These are phyloP conservation scores for Gymnoscelis rufifasciata DNA, from an alignment of 2,888 invertebrate species.

Conservation along the genomic window DNA sequence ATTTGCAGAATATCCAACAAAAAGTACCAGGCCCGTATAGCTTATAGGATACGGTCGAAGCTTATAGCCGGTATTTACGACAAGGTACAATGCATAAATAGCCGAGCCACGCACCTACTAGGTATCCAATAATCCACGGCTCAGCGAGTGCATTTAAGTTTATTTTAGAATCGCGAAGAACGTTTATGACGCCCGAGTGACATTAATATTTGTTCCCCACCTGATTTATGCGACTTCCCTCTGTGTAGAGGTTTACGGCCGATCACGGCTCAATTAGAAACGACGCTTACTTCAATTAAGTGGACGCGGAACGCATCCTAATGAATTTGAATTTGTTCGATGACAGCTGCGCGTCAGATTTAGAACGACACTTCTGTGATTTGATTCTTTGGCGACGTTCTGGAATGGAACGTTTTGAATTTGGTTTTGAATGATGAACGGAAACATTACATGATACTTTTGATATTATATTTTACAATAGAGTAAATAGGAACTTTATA, in stretches of 20 bases:
- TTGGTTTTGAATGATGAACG: neutral
- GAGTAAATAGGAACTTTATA: too few relatives aligned
- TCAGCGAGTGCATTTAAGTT: slow-evolving; percentile 3
- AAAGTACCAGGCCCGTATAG: neutral
- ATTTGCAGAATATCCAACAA: neutral
- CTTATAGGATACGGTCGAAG: neutral
- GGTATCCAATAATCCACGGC: neutral
- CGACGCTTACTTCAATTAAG: slow-evolving; percentile 9
- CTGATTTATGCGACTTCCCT: slow-evolving; percentile 57
- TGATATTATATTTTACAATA: too few relatives aligned
- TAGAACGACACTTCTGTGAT: neutral
- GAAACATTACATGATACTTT: neutral
- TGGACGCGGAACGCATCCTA: slow-evolving; percentile 13
- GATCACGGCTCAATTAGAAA: slow-evolving; percentile 22
- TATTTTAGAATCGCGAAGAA: slow-evolving; percentile 3
- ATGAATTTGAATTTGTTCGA: slow-evolving; percentile 18
- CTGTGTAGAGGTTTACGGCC: slow-evolving; percentile 54
- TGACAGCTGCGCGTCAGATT: slow-evolving; percentile 22
- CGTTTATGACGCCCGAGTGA: slow-evolving; percentile 63
- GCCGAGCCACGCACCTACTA: neutral
- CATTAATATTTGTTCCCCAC: slow-evolving; percentile 62
- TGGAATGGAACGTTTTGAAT: neutral
- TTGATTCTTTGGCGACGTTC: neutral
- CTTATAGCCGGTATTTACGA: neutral
- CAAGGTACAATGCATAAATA: neutral